Evolutionary conservation across 1,140 invertebrate genomes (phyloP).

Genomic region (Coelopa frigida): DNA sequence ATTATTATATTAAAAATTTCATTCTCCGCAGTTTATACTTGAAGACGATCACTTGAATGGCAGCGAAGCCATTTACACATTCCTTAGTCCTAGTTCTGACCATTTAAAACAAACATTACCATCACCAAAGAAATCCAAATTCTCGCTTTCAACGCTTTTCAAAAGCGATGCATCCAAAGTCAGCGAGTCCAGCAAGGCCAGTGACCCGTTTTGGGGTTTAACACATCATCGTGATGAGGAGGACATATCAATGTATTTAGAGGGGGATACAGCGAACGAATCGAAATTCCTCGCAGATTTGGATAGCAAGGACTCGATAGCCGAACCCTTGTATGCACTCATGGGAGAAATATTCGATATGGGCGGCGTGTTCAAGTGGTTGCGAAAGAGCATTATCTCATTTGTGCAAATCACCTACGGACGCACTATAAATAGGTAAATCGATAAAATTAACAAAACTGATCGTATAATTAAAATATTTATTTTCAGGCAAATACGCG

Average conservation of each 20-base stretch:
- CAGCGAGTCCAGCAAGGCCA: constrained; percentile 22
- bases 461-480: neutral
- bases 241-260: constrained; percentile 63
- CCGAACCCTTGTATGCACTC: constrained; percentile 77
- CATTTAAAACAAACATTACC: constrained; percentile 70
- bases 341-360: constrained; percentile 86
- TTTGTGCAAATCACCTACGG: constrained; percentile 91
- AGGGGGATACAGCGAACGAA: constrained; percentile 49
- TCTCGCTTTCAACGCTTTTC: constrained; percentile 77
- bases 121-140: constrained; percentile 72
- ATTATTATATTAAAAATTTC: neutral
- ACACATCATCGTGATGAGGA: constrained; percentile 57
- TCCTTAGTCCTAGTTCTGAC: constrained; percentile 82
- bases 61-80: constrained; percentile 81
- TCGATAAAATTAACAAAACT: neutral
- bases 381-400: constrained; percentile 77
- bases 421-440: constrained; percentile 78
- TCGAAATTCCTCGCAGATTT: constrained; percentile 48
- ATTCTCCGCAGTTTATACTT: constrained; percentile 60
- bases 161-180: constrained; percentile 58
- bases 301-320: constrained; percentile 71
- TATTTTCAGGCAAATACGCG: constrained; percentile 69
- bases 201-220: constrained; percentile 41
- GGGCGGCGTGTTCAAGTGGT: constrained; percentile 77
- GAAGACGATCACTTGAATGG: constrained; percentile 79